phyloP scores from a whole-genome alignment of 2,888 invertebrate genomes.

The Margaritifera margaritifera region DNA sequence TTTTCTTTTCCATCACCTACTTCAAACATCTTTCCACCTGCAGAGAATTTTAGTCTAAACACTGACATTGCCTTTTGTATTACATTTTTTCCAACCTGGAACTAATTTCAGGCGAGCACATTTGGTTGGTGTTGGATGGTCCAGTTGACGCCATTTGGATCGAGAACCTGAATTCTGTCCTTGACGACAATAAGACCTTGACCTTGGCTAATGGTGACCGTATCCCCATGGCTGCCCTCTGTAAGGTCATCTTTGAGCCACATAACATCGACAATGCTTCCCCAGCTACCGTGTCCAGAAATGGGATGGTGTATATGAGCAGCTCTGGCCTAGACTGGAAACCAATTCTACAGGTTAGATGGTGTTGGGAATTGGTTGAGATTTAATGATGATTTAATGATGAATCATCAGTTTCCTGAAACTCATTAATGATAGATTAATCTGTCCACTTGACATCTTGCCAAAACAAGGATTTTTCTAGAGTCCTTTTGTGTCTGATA shows the following conservation, averaged over 20 bases:
- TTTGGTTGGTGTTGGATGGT: slow-evolving; percentile 86
- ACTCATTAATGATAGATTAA: too few species aligned
- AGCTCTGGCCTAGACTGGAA: slow-evolving; percentile 94
- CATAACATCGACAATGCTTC: slow-evolving; percentile 98
- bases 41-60: too few species aligned
- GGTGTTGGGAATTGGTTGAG: background rate
- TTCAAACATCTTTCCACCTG: too few species aligned
- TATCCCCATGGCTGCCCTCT: slow-evolving; percentile 92
- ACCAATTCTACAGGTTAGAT: slow-evolving; percentile 86
- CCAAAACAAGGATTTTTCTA: too few species aligned
- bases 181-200: slow-evolving; percentile 73
- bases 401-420: background rate
- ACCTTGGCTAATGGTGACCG: slow-evolving; percentile 95
- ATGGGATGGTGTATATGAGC: slow-evolving; percentile 91
- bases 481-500: too few species aligned
- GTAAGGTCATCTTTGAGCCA: slow-evolving; percentile 97
- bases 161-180: slow-evolving; percentile 73
- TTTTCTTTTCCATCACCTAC: too few species aligned
- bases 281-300: slow-evolving; percentile 95
- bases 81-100: too few species aligned
- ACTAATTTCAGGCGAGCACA: slow-evolving; percentile 80
- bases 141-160: slow-evolving; percentile 74
- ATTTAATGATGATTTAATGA: background rate
- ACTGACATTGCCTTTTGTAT: too few species aligned
- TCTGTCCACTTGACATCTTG: too few species aligned